phyloP scores from a whole-genome alignment of 2,797 vertebrate species.

The Xenopus petersii region DNA sequence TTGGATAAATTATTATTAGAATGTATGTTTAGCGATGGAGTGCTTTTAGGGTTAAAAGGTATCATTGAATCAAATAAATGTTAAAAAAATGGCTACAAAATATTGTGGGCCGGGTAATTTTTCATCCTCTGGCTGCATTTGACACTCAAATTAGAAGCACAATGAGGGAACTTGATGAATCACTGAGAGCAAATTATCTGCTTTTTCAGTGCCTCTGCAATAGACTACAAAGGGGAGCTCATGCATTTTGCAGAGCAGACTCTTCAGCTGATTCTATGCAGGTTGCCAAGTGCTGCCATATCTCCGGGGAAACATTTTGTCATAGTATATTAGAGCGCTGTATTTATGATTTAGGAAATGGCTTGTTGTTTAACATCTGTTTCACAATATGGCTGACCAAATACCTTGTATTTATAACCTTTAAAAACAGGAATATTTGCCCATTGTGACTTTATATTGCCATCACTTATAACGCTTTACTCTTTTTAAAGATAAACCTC shows the following conservation, averaged over 20 bases:
- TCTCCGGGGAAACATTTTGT: slow-evolving; percentile 54
- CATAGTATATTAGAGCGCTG: slow-evolving; percentile 53
- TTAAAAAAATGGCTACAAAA: background rate
- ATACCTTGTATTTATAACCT: slow-evolving; percentile 59
- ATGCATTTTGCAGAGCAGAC: slow-evolving; percentile 56
- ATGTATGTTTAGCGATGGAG: background rate
- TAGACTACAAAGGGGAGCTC: slow-evolving; percentile 52
- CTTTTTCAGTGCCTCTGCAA: slow-evolving; percentile 56
- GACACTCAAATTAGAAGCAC: slow-evolving; percentile 70
- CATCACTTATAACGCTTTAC: background rate
- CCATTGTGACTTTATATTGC: background rate
- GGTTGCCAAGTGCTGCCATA: slow-evolving; percentile 57
- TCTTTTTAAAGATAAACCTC: too few relatives aligned
- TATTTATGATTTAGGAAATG: slow-evolving; percentile 62
- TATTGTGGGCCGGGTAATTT: slow-evolving; percentile 53
- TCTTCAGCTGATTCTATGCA: slow-evolving; percentile 54
- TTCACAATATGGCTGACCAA: slow-evolving; percentile 62
- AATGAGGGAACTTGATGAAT: slow-evolving; percentile 67
- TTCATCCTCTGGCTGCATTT: slow-evolving; percentile 64
- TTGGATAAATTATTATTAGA: background rate
- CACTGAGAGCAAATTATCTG: slow-evolving; percentile 63
- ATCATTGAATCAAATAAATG: background rate
- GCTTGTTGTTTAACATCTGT: slow-evolving; percentile 61
- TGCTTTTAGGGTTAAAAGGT: background rate
- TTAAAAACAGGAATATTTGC: background rate